A percentile compares a stretch with the other conserved stretches of the same genome.
Conservation (phyloP, 2,888 invertebrate genomes). For the Thymelicus sylvestris region DNA sequence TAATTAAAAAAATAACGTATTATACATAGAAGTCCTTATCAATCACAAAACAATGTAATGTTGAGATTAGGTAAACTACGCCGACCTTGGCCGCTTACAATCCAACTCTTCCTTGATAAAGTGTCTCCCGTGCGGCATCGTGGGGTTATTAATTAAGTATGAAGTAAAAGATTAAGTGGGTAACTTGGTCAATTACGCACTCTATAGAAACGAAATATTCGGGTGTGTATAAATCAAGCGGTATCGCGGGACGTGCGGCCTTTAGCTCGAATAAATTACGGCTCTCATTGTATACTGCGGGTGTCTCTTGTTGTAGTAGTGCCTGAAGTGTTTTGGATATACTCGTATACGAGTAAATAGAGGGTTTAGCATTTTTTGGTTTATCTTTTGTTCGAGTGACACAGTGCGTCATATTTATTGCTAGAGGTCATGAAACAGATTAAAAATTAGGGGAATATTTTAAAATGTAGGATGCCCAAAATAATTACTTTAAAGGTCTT, state of each 20-base stretch:
- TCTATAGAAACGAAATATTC: slow-evolving; percentile 15
- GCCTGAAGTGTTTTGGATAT: slow-evolving; percentile 4
- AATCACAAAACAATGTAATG: too few species aligned
- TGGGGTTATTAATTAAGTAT: slow-evolving; percentile 5
- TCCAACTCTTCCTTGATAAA: not conserved
- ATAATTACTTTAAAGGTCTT: too few species aligned
- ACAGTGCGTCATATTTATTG: too few species aligned
- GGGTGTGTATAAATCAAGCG: slow-evolving; percentile 32
- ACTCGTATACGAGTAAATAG: not conserved
- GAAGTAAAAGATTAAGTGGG: slow-evolving; percentile 6
- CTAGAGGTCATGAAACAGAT: too few species aligned
- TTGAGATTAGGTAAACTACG: too few species aligned
- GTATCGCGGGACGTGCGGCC: slow-evolving; percentile 6
- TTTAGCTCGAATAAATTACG: slow-evolving; percentile 20
- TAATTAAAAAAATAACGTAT: too few species aligned
- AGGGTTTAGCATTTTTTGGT: not conserved
- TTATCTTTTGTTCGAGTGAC: not conserved
- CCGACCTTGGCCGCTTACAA: not conserved
- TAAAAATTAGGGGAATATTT: too few species aligned
- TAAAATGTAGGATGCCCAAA: too few species aligned
- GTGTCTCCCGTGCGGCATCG: not conserved
- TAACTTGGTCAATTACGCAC: slow-evolving; percentile 9
- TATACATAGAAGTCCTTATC: too few species aligned
- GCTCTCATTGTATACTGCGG: slow-evolving; percentile 10
- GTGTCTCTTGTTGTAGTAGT: not conserved